Conservation (phyloP, 2,888 invertebrate genomes). For the Abrostola tripartita region DNA sequence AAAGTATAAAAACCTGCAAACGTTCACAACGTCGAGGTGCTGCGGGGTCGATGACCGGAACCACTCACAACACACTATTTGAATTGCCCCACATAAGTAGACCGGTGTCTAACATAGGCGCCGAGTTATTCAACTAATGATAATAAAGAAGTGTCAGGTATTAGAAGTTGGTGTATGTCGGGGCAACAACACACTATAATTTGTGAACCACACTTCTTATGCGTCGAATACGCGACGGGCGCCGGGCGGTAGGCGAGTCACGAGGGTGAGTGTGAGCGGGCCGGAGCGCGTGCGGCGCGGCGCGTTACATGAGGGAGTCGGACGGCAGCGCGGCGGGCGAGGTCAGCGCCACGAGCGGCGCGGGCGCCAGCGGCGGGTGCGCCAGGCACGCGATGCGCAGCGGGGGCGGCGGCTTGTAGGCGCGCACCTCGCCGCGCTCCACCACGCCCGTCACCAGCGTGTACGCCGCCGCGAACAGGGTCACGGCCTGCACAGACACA, state of each 20-base stretch:
- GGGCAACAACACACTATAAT: constrained; percentile 3
- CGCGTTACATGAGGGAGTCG: constrained; percentile 23
- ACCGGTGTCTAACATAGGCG: not conserved
- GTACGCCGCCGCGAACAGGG: constrained; percentile 76
- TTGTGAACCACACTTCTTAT: constrained; percentile 7
- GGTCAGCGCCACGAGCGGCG: constrained; percentile 52
- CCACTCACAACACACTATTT: constrained; percentile 3
- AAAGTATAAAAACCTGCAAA: constrained; percentile 3
- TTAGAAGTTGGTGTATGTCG: constrained; percentile 7
- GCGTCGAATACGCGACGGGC: not conserved
- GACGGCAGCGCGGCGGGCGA: constrained; percentile 40
- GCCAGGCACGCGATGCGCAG: constrained; percentile 71
- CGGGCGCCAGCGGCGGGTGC: constrained; percentile 41
- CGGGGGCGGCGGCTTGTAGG: constrained; percentile 59
- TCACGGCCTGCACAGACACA: constrained; percentile 71
- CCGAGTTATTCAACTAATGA: not conserved
- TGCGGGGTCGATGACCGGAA: constrained; percentile 5
- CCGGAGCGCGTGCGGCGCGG: not conserved
- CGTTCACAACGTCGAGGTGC: not conserved
- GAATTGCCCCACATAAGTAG: constrained; percentile 2
- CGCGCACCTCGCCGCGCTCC: constrained; percentile 61
- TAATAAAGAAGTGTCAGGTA: not conserved
- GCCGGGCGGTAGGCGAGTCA: too few species aligned
- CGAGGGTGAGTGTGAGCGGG: not conserved
- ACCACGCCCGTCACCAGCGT: constrained; percentile 68